Evolutionary conservation across 2,113 vertebrate species (phyloP).

Genomic region (Mormoops blainvillei): DNA sequence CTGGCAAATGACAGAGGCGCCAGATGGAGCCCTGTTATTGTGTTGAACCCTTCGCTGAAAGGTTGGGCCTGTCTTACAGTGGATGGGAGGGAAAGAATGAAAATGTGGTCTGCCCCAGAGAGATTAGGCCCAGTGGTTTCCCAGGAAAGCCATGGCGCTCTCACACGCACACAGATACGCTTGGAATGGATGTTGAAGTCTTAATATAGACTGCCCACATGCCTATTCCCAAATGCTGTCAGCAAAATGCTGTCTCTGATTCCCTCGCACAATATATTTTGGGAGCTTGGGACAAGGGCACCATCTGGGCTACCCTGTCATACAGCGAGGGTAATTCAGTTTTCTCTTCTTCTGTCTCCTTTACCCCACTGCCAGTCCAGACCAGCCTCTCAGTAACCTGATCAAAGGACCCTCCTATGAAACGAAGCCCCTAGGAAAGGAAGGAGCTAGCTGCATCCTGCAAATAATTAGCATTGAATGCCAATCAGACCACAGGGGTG

Average conservation of each 20-base stretch:
- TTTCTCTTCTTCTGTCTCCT: constrained; percentile 45
- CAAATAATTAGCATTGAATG: not conserved
- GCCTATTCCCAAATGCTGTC: not conserved
- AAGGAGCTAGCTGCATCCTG: not conserved
- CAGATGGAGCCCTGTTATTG: not conserved
- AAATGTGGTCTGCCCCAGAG: not conserved
- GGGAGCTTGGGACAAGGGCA: constrained; percentile 54
- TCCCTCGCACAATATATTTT: not conserved
- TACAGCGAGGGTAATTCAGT: constrained; percentile 62
- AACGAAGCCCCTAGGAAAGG: not conserved
- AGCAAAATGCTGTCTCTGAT: constrained; percentile 34
- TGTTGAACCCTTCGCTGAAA: not conserved
- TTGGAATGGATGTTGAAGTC: not conserved
- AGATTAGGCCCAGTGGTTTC: not conserved
- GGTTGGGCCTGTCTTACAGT: not conserved
- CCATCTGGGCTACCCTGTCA: constrained; percentile 47
- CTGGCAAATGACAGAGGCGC: not conserved
- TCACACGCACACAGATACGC: not conserved
- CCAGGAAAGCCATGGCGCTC: not conserved
- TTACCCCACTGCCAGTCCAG: not conserved
- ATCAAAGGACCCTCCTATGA: constrained; percentile 25
- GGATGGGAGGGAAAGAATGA: not conserved
- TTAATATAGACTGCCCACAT: constrained; percentile 21
- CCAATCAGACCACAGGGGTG: not conserved
- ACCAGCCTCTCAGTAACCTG: not conserved